Evolutionary conservation across 2,888 invertebrate species (phyloP).

Genomic region (Adela reaumurella): DNA sequence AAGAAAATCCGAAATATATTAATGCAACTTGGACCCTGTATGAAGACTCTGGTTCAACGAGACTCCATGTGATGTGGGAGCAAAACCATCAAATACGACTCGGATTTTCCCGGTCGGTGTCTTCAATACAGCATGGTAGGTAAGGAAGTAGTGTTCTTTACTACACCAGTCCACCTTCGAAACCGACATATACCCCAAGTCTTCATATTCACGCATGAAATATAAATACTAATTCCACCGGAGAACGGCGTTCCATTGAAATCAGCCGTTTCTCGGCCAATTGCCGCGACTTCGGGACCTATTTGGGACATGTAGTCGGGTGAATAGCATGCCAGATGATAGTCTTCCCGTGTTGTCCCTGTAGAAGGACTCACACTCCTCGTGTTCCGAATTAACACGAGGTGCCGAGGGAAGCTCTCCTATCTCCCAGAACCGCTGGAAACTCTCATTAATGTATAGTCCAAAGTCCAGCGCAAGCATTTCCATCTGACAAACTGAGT

Average conservation of each 20-base stretch:
- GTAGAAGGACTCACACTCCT: too few relatives aligned
- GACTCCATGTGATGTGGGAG: neutral
- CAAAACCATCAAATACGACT: too few relatives aligned
- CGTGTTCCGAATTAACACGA: too few relatives aligned
- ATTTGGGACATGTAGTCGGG: neutral
- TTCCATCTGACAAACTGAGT: too few relatives aligned
- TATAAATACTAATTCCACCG: neutral
- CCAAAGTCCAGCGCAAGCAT: too few relatives aligned
- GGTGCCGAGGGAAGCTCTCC: too few relatives aligned
- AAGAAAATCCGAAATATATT: too few relatives aligned
- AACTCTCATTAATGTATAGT: too few relatives aligned
- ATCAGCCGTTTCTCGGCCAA: too few relatives aligned
- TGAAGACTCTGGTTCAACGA: neutral
- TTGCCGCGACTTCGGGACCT: neutral
- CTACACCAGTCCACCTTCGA: too few relatives aligned
- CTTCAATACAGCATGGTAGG: conserved; percentile 1
- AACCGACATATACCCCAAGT: neutral
- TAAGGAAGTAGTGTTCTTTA: neutral
- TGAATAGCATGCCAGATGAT: neutral
- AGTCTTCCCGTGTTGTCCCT: conserved; percentile 1
- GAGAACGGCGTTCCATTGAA: neutral
- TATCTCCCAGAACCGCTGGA: too few relatives aligned
- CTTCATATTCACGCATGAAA: neutral
- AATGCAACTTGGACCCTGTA: neutral
- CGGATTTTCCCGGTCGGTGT: neutral